A percentile compares a stretch with the other conserved stretches of the same genome.
Evolutionary conservation across 1,140 invertebrate species (phyloP).

Genomic region (Scaptomyza montana): DNA sequence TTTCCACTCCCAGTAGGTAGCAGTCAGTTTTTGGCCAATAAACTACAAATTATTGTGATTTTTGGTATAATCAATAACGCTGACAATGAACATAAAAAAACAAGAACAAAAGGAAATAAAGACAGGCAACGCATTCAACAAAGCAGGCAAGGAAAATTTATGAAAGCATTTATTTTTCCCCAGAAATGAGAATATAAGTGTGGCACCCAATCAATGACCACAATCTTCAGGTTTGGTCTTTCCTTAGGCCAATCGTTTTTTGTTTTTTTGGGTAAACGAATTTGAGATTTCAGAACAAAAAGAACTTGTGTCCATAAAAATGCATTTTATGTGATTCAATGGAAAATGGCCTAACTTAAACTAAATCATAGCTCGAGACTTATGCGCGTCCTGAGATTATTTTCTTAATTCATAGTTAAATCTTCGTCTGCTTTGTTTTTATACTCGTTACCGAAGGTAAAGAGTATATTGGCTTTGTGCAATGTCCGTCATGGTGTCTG

Average conservation of each 20-base stretch:
- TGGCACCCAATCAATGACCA: conserved; percentile 76
- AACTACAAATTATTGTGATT: conserved; percentile 76
- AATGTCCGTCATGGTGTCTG: too few relatives aligned
- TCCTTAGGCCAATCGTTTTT: conserved; percentile 31
- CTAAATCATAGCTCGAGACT: conserved; percentile 16
- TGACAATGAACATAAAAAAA: conserved; percentile 48
- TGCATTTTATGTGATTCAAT: conserved; percentile 63
- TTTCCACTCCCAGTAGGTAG: conserved; percentile 24
- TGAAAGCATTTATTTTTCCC: conserved; percentile 77
- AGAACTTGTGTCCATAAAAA: conserved; percentile 49
- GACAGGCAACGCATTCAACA: conserved; percentile 60
- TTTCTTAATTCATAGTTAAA: conserved; percentile 35
- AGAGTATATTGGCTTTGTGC: too few relatives aligned
- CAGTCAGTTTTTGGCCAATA: conserved; percentile 51
- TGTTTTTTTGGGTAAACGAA: not conserved
- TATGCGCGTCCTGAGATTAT: conserved; percentile 35
- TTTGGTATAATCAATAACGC: conserved; percentile 66
- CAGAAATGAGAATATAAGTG: conserved; percentile 78
- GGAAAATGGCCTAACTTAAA: conserved; percentile 34
- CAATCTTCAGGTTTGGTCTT: conserved; percentile 58
- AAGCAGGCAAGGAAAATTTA: conserved; percentile 63
- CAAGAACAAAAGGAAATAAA: conserved; percentile 25
- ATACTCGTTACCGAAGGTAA: too few relatives aligned
- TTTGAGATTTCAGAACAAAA: conserved; percentile 9
- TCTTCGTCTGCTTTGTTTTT: too few relatives aligned